Conservation (phyloP, 2,797 vertebrate species). For the Catharus ustulatus region DNA sequence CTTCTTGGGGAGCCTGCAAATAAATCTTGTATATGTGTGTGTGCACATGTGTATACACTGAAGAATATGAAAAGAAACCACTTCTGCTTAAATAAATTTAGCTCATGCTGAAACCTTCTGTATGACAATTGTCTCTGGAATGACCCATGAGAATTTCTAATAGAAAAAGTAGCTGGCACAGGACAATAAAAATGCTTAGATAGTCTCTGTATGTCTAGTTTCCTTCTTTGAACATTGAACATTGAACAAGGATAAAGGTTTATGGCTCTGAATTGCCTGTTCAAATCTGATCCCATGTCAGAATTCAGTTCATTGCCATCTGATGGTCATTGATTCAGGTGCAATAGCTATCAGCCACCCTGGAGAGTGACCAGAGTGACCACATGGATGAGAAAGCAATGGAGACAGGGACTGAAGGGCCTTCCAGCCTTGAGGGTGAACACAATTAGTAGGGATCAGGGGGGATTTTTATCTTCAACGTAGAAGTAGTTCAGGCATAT, state of each 20-base stretch:
- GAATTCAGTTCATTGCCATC: not conserved
- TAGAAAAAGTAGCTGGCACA: constrained; percentile 1
- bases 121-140: not conserved
- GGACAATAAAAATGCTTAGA: not conserved
- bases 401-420: not conserved
- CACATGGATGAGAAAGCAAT: not conserved
- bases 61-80: not conserved
- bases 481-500: not conserved
- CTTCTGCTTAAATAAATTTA: not conserved
- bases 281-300: not conserved
- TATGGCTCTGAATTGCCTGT: not conserved
- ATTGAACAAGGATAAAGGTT: not conserved
- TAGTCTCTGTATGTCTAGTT: not conserved
- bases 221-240: not conserved
- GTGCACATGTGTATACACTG: not conserved
- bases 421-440: not conserved
- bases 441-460: not conserved
- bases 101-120: not conserved
- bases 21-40: not conserved
- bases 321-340: not conserved
- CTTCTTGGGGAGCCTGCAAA: not conserved
- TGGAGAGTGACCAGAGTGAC: not conserved
- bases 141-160: not conserved
- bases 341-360: not conserved
- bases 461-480: not conserved